Evolutionary conservation across 2,888 invertebrate species (phyloP).

Genomic region (Neoitamus cyanurus): DNA sequence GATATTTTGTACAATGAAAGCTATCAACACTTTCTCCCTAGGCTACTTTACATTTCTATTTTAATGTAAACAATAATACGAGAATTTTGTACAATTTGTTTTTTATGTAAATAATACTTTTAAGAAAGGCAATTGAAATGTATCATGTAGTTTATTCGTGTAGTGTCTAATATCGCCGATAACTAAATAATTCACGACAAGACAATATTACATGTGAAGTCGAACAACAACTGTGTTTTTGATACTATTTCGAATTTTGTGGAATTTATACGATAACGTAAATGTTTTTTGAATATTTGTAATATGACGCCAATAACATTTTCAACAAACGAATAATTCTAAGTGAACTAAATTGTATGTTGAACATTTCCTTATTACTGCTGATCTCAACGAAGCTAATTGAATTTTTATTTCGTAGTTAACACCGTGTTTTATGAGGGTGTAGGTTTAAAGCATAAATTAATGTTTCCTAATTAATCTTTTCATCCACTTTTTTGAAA

Average conservation of each 20-base stretch:
- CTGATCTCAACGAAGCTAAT: not conserved
- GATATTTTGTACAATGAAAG: not conserved
- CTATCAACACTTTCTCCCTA: not conserved
- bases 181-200: not conserved
- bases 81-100: conserved; percentile 2
- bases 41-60: not conserved
- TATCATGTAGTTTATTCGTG: not conserved
- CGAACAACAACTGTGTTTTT: not conserved
- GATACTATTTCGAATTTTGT: not conserved
- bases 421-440: not conserved
- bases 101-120: conserved; percentile 12
- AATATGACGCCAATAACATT: not conserved
- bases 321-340: not conserved
- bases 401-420: not conserved
- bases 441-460: not conserved
- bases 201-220: not conserved
- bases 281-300: not conserved
- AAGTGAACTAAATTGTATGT: not conserved
- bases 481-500: too few species aligned
- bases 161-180: not conserved
- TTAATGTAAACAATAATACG: not conserved
- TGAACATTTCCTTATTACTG: not conserved
- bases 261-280: not conserved
- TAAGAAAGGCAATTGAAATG: not conserved
- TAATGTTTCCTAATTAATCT: not conserved